Evolutionary conservation across 2,797 vertebrate species (phyloP).

Genomic region (Muscicapa striata): DNA sequence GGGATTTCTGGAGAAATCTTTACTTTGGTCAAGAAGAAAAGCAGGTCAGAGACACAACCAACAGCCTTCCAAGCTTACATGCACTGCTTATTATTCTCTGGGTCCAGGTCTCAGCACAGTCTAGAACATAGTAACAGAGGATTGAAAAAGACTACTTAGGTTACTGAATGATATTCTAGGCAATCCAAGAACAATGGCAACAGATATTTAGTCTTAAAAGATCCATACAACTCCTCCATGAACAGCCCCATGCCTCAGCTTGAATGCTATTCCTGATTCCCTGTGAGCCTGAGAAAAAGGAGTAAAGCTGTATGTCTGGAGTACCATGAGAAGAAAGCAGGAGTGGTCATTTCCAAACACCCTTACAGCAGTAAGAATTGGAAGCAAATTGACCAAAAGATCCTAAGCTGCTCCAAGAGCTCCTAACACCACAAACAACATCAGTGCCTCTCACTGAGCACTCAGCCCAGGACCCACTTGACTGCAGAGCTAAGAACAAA

Average conservation of each 20-base stretch:
- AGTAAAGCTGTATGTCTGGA: background rate
- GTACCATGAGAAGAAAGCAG: background rate
- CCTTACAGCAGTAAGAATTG: background rate
- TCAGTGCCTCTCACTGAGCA: background rate
- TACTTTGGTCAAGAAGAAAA: background rate
- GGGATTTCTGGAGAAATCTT: background rate
- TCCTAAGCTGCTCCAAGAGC: background rate
- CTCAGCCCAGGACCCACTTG: background rate
- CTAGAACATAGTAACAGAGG: background rate
- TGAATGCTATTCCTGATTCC: background rate
- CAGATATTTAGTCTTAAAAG: background rate
- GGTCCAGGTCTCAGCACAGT: background rate
- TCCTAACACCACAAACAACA: background rate
- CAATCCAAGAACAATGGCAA: background rate
- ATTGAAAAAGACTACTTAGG: background rate
- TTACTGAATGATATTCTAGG: background rate
- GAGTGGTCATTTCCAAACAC: background rate
- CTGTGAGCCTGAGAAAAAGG: background rate
- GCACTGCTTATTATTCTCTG: background rate
- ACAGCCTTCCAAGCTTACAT: background rate
- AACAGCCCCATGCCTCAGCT: background rate
- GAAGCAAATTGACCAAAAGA: background rate
- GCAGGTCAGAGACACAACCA: background rate
- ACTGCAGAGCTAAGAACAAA: background rate
- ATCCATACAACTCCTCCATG: background rate